Percentiles rank a stretch among this genome's conserved stretches.
Conservation (phyloP, 2,113 vertebrate genomes). For the Uropsilus gracilis region DNA sequence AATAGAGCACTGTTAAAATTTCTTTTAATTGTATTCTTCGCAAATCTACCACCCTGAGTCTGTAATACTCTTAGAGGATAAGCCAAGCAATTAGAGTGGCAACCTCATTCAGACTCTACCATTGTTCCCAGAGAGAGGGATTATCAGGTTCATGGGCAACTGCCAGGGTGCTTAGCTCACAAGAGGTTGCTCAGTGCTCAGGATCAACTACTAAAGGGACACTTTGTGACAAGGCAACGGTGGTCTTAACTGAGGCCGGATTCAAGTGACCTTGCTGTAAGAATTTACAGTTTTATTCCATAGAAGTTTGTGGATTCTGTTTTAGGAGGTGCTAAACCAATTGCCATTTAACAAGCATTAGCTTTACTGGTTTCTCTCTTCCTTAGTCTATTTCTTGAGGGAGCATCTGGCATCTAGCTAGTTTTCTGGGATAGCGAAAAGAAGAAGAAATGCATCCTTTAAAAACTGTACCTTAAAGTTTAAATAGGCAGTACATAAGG, state of each 20-base stretch:
- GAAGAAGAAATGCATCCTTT: conserved; percentile 22
- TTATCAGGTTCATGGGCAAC: conserved; percentile 81
- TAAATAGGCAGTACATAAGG: background rate
- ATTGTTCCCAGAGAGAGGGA: conserved; percentile 81
- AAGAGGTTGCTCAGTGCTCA: conserved; percentile 76
- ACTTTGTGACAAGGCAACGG: conserved; percentile 73
- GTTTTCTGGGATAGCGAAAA: conserved; percentile 34
- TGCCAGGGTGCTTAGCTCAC: conserved; percentile 83
- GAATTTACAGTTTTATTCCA: conserved; percentile 75
- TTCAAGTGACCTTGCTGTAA: conserved; percentile 75
- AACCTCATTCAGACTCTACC: conserved; percentile 86
- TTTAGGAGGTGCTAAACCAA: conserved; percentile 73
- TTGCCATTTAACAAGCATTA: conserved; percentile 59
- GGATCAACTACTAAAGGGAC: conserved; percentile 84
- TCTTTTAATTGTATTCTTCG: conserved; percentile 80
- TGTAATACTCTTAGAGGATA: conserved; percentile 87
- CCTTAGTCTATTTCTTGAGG: conserved; percentile 56
- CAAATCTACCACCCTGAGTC: conserved; percentile 80
- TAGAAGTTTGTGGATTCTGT: conserved; percentile 61
- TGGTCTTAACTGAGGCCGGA: conserved; percentile 69
- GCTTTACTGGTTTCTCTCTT: conserved; percentile 54
- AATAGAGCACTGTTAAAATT: conserved; percentile 80
- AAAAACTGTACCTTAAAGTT: conserved; percentile 40
- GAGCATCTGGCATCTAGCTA: conserved; percentile 58
- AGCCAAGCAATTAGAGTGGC: conserved; percentile 85